Evolutionary conservation across 2,888 invertebrate species (phyloP).

Genomic region (Dicyrtomina minuta): DNA sequence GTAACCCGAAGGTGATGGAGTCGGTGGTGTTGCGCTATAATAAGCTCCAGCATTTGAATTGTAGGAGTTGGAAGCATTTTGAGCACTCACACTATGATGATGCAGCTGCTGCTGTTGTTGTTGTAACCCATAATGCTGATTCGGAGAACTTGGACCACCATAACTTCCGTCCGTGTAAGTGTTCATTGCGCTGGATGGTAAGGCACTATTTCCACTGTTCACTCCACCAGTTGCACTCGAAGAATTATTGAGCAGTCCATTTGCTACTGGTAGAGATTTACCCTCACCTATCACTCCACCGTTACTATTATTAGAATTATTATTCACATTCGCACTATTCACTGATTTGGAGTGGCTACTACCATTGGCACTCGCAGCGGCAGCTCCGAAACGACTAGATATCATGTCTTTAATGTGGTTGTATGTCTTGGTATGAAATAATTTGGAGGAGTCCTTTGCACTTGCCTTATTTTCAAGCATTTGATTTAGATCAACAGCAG

Average conservation of each 20-base stretch:
- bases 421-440: constrained; percentile 74
- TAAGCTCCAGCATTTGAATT: constrained; percentile 22
- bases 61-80: constrained; percentile 17
- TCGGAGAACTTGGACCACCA: constrained; percentile 7
- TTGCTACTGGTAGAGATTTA: constrained; percentile 16
- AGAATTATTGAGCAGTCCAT: constrained; percentile 22
- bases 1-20: constrained; percentile 15
- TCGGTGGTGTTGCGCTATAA: constrained; percentile 28
- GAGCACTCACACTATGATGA: constrained; percentile 21
- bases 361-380: constrained; percentile 22
- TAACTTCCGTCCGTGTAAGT: constrained; percentile 12
- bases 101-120: constrained; percentile 31
- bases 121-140: constrained; percentile 19
- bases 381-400: constrained; percentile 70
- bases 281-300: constrained; percentile 17
- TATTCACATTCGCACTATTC: neutral
- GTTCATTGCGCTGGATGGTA: neutral
- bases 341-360: constrained; percentile 16
- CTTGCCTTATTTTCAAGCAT: constrained; percentile 14
- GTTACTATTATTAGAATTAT: constrained; percentile 10
- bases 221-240: constrained; percentile 8
- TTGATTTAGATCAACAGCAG: constrained; percentile 7
- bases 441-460: constrained; percentile 55
- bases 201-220: constrained; percentile 12
- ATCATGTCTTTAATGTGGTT: constrained; percentile 81